Evolutionary conservation across 1,140 invertebrate species (phyloP), one percentile per base, ranked within the genome.

Genomic region (Drosophila pruinosa): DNA sequence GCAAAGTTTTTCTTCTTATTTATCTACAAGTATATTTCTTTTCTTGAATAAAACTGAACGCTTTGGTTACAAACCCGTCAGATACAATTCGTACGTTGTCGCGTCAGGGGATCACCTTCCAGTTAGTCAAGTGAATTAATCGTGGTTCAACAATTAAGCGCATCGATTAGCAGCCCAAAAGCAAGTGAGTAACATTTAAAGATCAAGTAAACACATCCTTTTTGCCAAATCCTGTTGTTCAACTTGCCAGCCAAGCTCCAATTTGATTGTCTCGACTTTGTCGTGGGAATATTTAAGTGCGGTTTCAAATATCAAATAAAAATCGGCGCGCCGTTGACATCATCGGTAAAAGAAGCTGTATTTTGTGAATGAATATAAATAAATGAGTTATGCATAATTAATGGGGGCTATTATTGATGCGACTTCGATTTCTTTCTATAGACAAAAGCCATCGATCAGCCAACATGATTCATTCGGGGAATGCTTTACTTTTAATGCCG

Each of bases 41-140:
- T 43, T 22, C 39, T 73, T 56, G 62, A 72, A 68, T 85, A 79
- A 68, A 83, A 85, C 28, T 52, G 24, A 72, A 73, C 59, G 71
- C 65, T 39, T 48, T 52, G 52, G 75, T 74, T 78, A 78, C 75
- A 65, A 63, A 69, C 59, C 63, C 52, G 76, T 80, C 81, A 83
- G 80, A 83, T 86, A 72, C 70, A 76, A 39, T 76, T 70, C 38
- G 68, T 39, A 19, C 76, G 61, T 62, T 12, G 72, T 15, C 34
- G 80, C 43, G 79, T 57, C 52, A 28, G n/a, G 62, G 50, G 57
- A 43, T 48, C 47, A 28, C 41, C 14, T n/a, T 41, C 5, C 19
- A 8, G 19, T 38, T 54, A 24, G 39, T 8, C 39, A 10, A 39
- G 21, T 24, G 17, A 41, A 14, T 53, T 63, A 54, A 2, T 22